Base-by-base conservation (phyloP, 2,888 invertebrate species). In the Drosophila mulleri region DNA sequence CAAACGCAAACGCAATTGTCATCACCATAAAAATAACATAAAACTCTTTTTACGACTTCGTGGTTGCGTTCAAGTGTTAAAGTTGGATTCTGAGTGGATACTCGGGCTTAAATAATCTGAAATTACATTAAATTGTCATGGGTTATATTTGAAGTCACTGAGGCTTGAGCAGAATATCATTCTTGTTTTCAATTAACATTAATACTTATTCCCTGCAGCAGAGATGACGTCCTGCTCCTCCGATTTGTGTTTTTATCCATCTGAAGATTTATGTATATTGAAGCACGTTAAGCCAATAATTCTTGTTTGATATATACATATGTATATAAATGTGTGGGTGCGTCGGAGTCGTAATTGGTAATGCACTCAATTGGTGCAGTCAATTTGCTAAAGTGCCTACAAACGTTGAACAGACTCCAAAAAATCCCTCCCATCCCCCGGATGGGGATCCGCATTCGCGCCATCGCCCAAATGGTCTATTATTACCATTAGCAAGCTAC, bases 21-120 rank as follows among this genome's bases (percentile, higher is more conserved):
- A 89, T 83, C 83, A 85, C 78, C 91, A 91, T 90, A 90, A 85
- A 91, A 90, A 83, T 80, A 78, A 85, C 81, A 89, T 85, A 87
- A 89, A 89, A 89, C 88, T 82, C 76, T 91, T 90, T 91, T 91
- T 83, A 84, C 88, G 84, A 83, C 89, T 77, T 75, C 45, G 82
- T 67, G 82, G 75, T 60, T 88, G 75, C 67, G 80, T 72, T 82
- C 52, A 64, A 70, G 70, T 81, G 78, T 48, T 57, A 45, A 57
- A 68, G 54, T 59, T 67, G 63, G 29, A 41, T 37, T 50, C 32
- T n/a, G 23, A n/a, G 35, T 61, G 57, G 47, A 14, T 50, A 37
- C 50, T 62, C 29, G 35, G 26, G 11, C 20, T 52, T 44, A 57
- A 60, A 64, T 48, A 53, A 72, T 64, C 67, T 60, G 64, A 61